phyloP scores from a whole-genome alignment of 2,113 vertebrate genomes.

The Apaloderma vittatum region DNA sequence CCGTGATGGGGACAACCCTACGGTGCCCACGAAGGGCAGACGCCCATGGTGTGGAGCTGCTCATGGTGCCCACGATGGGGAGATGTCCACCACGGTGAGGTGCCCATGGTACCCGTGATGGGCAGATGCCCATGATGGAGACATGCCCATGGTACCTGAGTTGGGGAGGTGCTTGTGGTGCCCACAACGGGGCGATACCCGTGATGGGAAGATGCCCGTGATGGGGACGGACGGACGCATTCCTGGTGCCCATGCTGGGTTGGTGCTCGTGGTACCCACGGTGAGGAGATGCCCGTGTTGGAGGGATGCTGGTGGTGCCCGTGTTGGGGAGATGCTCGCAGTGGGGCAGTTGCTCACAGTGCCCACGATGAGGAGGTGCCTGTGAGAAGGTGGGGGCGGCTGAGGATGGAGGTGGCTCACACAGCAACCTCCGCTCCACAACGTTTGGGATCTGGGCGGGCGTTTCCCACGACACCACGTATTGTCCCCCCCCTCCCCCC shows the following conservation, averaged over 20 bases:
- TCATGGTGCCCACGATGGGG: too few species aligned
- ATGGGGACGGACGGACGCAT: too few species aligned
- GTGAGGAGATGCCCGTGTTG: too few species aligned
- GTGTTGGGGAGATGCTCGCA: neutral
- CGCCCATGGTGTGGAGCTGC: too few species aligned
- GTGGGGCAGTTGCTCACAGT: neutral
- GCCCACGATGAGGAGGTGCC: neutral
- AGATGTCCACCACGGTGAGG: neutral
- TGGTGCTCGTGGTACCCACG: too few species aligned
- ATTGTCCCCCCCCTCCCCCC: neutral
- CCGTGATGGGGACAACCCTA: too few species aligned
- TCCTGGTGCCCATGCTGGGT: too few species aligned
- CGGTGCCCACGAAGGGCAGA: rapidly evolving
- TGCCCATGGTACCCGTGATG: too few species aligned
- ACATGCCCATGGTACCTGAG: neutral
- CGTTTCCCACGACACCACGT: neutral
- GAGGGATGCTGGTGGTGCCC: neutral
- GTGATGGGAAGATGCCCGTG: neutral
- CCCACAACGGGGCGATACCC: neutral
- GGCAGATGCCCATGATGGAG: neutral
- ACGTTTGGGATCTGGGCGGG: neutral
- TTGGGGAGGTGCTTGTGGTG: neutral
- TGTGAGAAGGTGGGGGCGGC: neutral
- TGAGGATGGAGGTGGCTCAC: neutral
- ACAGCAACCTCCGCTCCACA: neutral